Base-by-base conservation (phyloP, 2,888 invertebrate species). In the Aporophyla nigra region DNA sequence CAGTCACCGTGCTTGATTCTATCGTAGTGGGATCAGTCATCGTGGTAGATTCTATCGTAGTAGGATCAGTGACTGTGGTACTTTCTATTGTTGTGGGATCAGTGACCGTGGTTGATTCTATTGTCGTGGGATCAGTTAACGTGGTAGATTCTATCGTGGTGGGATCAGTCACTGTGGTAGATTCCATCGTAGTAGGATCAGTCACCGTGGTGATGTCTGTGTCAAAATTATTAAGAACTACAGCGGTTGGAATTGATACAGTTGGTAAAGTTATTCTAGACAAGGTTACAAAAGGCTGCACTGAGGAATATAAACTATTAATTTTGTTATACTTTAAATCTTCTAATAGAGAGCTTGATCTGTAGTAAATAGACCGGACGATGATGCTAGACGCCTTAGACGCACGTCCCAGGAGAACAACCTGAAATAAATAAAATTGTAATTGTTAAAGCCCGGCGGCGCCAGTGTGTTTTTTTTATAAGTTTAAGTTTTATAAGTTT, bases 401-500 rank as follows among this genome's bases (percentile, higher is more conserved):
- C 54, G 78, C 69, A 49, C 73, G 81, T 21, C 77, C 72, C 54
- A 83, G 49, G 2, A 89, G 76, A 4, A 86, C 65, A 19, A 90
- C 66, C 89, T 90, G 86, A 53, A 89, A 89, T 69, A 21, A 5
- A 71, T 24, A 14, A 49, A 70, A 46, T 43, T 6, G 1, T 10
- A n/a, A 46, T 63, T 43, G 43, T 43, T 54, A 43, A 59, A 49
- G 0, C 12, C 46, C 19, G 27, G 21, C n/a, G 0, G 16, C 3
- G 1, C 21, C 12, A 16, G n/a, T 46, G 46, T 49, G 19, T n/a
- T n/a, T n/a, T n/a, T n/a, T n/a, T n/a, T n/a, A n/a, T n/a, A n/a
- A n/a, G n/a, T n/a, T n/a, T n/a, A n/a, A n/a, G n/a, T n/a, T n/a
- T n/a, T n/a, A n/a, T n/a, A n/a, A n/a, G n/a, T n/a, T n/a, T n/a